Conservation (phyloP, 1,140 invertebrate species). For the Cheumatopsyche charites region DNA sequence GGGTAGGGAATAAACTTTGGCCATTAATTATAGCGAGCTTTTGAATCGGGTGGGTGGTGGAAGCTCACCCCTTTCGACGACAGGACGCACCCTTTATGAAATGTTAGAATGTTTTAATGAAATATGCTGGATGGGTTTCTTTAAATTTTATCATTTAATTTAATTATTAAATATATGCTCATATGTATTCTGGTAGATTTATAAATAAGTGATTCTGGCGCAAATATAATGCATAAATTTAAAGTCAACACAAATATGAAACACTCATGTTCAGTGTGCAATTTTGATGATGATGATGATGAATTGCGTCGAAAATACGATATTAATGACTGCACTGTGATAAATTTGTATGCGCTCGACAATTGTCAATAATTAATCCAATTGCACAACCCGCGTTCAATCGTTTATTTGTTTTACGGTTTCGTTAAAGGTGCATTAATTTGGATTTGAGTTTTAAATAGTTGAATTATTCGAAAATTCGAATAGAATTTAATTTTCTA, state of each 20-base stretch:
- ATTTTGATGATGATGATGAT: neutral
- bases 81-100: conserved; percentile 37
- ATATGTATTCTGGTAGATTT: no score
- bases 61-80: neutral
- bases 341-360: no score
- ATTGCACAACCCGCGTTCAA: neutral
- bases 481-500: no score
- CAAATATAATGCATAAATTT: no score
- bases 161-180: no score
- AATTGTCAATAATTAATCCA: neutral
- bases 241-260: neutral
- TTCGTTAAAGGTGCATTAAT: no score
- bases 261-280: neutral
- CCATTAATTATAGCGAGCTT: conserved; percentile 46
- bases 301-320: neutral
- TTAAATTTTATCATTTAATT: no score
- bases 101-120: conserved; percentile 43
- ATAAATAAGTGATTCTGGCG: no score
- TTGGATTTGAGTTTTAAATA: no score
- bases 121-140: conserved; percentile 19
- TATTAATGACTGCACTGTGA: neutral
- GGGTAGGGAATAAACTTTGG: conserved; percentile 43
- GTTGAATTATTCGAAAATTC: no score
- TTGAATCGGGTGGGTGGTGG: conserved; percentile 39
- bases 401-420: neutral